These are phyloP conservation scores for Sphaerophoria taeniata DNA, from an alignment of 2,888 invertebrate species.

Conservation along the genomic window DNA sequence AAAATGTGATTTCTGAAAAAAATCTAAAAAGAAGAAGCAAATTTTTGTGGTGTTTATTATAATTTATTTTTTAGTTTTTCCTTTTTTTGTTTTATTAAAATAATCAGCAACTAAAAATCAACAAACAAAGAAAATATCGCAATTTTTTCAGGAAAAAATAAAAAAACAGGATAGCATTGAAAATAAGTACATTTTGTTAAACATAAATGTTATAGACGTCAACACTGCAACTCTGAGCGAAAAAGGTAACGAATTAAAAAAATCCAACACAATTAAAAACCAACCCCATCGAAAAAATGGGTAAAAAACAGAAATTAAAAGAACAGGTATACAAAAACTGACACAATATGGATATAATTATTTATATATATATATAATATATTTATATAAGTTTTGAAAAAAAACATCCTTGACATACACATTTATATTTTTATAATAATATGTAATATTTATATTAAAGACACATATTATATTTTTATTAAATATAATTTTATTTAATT, in stretches of 20 bases:
- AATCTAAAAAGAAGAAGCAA: too few relatives aligned
- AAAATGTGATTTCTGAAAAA: constrained; percentile 57
- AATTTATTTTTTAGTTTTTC: constrained; percentile 26
- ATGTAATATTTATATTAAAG: constrained; percentile 60
- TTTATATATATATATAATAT: constrained; percentile 27
- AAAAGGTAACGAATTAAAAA: constrained; percentile 35
- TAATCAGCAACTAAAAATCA: constrained; percentile 67
- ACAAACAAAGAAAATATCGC: constrained; percentile 65
- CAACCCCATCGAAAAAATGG: constrained; percentile 40
- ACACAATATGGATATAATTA: constrained; percentile 38
- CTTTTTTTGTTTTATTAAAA: constrained; percentile 40
- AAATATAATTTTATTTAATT: constrained; percentile 38
- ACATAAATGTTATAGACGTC: constrained; percentile 59
- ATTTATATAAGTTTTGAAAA: constrained; percentile 50
- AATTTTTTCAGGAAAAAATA: constrained; percentile 40
- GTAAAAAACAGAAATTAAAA: constrained; percentile 23
- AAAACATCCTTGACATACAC: constrained; percentile 73
- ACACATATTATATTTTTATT: constrained; percentile 63
- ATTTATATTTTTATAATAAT: constrained; percentile 57
- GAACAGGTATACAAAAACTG: constrained; percentile 44
- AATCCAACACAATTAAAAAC: constrained; percentile 42
- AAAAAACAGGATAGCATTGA: constrained; percentile 57
- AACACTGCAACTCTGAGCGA: constrained; percentile 69
- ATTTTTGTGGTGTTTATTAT: constrained; percentile 37
- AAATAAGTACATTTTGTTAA: constrained; percentile 33